Evolutionary conservation across 2,797 vertebrate species (phyloP).

Genomic region (Coendou prehensilis): DNA sequence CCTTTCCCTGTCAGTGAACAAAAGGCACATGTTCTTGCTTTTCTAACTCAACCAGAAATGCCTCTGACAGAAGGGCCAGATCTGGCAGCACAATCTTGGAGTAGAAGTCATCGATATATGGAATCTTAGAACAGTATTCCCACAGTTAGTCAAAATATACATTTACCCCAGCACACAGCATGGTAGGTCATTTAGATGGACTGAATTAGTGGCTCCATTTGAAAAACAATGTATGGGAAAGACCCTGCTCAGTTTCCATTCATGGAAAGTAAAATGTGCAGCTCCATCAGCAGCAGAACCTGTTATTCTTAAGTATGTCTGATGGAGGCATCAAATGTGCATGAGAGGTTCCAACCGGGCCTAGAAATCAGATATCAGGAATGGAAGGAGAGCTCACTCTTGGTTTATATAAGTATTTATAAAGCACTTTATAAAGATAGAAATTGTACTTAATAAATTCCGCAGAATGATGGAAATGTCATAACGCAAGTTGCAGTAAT

Average conservation of each 20-base stretch:
- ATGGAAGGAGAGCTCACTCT: neutral
- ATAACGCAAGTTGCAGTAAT: neutral
- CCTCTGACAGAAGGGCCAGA: constrained; percentile 53
- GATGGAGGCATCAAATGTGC: neutral
- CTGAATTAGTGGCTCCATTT: constrained; percentile 50
- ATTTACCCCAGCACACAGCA: neutral
- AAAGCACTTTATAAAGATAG: constrained; percentile 1
- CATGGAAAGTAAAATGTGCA: constrained; percentile 64
- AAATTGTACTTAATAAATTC: constrained; percentile 2
- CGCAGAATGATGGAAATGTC: neutral
- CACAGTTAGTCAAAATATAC: constrained; percentile 70
- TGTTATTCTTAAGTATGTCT: neutral
- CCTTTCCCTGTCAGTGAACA: neutral
- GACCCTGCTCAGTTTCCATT: constrained; percentile 49
- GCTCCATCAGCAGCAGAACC: constrained; percentile 18
- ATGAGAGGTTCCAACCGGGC: neutral
- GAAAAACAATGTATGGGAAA: constrained; percentile 52
- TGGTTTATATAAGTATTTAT: constrained; percentile 39
- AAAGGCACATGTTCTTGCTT: constrained; percentile 7
- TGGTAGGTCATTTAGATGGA: constrained; percentile 50
- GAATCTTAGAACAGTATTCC: constrained; percentile 55
- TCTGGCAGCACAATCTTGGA: constrained; percentile 34
- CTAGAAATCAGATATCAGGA: neutral
- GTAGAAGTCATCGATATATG: constrained; percentile 62
- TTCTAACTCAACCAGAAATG: constrained; percentile 70